Conservation (phyloP, 2,113 vertebrate genomes). For the Triplophysa siluroides region DNA sequence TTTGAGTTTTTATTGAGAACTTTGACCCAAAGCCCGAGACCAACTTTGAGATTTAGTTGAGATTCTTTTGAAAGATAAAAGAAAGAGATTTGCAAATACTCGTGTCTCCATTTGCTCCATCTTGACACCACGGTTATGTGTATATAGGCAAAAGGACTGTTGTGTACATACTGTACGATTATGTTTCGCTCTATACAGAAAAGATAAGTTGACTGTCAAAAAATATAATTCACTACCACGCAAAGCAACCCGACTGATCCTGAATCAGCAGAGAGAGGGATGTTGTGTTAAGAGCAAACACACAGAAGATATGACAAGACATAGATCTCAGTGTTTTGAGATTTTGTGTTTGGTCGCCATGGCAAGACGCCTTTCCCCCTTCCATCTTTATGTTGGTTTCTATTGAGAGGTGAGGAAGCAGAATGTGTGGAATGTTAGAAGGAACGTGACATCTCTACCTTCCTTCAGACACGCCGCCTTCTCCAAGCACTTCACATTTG, state of each 20-base stretch:
- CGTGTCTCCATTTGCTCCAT: too few relatives aligned
- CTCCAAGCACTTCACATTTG: constrained; percentile 33
- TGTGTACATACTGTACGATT: neutral
- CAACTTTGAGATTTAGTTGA: too few relatives aligned
- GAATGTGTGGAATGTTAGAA: constrained; percentile 50
- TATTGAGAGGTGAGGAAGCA: constrained; percentile 31
- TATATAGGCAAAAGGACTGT: neutral
- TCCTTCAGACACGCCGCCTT: constrained; percentile 9
- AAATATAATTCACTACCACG: constrained; percentile 1
- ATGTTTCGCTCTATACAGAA: neutral
- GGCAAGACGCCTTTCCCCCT: constrained; percentile 19
- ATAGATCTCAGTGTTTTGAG: constrained; percentile 44
- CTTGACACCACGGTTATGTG: too few relatives aligned
- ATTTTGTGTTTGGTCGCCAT: constrained; percentile 46
- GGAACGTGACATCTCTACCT: constrained; percentile 44
- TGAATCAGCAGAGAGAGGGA: constrained; percentile 18
- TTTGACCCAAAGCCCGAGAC: too few relatives aligned
- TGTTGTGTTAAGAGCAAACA: constrained; percentile 21
- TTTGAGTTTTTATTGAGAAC: neutral
- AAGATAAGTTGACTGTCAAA: constrained; percentile 5
- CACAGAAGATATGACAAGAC: neutral
- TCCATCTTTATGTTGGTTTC: constrained; percentile 12
- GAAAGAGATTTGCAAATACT: too few relatives aligned
- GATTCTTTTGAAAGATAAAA: too few relatives aligned
- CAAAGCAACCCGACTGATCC: neutral